These are phyloP conservation scores for Dicrostonyx torquatus DNA, from an alignment of 2,797 vertebrate genomes.

Conservation along the genomic window DNA sequence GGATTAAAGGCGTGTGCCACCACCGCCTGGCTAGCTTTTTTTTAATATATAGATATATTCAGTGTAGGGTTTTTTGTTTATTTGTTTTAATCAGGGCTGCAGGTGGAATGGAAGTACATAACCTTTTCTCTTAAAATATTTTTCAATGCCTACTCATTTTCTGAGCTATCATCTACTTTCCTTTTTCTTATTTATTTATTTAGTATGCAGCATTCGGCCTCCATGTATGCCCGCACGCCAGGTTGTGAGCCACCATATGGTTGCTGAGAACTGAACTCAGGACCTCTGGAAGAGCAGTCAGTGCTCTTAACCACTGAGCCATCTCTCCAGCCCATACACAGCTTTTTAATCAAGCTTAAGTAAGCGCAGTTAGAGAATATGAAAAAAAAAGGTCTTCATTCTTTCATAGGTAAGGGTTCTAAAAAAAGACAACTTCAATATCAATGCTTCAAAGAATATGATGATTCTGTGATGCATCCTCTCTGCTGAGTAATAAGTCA, in stretches of 20 bases:
- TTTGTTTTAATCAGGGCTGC: slow-evolving; percentile 4
- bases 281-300: too few relatives aligned
- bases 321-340: too few relatives aligned
- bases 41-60: neutral
- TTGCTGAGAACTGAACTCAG: too few relatives aligned
- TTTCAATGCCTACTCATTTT: slow-evolving; percentile 26
- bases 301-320: too few relatives aligned
- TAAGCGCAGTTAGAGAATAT: neutral
- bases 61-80: neutral
- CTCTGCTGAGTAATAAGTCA: neutral
- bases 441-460: neutral
- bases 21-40: too few relatives aligned
- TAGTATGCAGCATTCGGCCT: too few relatives aligned
- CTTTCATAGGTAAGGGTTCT: neutral
- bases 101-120: slow-evolving; percentile 54
- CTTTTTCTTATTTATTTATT: neutral
- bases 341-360: slow-evolving; percentile 19
- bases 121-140: neutral
- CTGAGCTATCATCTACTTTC: slow-evolving; percentile 57
- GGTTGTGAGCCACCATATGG: too few relatives aligned
- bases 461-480: neutral
- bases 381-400: neutral
- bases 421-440: neutral
- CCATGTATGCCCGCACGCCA: too few relatives aligned
- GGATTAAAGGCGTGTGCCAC: too few relatives aligned